Evolutionary conservation across 2,888 invertebrate genomes (phyloP).

Genomic region (Eupelmus urozonus): DNA sequence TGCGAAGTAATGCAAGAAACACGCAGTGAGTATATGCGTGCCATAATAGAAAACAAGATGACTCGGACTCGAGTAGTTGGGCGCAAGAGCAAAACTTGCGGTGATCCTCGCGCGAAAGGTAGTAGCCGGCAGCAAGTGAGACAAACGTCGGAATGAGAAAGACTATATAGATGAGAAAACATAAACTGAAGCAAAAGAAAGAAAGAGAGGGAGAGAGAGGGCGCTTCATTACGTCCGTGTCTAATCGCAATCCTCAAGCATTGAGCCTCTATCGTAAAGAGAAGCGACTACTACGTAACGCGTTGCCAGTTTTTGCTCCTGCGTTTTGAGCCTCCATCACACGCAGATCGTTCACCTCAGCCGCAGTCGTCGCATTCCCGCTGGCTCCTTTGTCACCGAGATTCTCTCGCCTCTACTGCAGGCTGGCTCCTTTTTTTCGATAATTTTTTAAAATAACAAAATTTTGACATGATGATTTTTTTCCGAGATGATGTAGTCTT

Average conservation of each 20-base stretch:
- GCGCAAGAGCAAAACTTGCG: slow-evolving; percentile 41
- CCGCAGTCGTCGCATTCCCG: neutral
- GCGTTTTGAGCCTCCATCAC: slow-evolving; percentile 1
- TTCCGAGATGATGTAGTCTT: no score
- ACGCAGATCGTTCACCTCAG: neutral
- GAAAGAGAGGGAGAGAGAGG: neutral
- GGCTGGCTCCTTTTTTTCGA: no score
- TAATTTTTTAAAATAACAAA: no score
- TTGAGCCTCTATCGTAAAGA: slow-evolving; percentile 74
- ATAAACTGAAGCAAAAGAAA: neutral
- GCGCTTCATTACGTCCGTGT: slow-evolving; percentile 76
- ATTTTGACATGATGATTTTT: no score
- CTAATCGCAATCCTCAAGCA: slow-evolving; percentile 75
- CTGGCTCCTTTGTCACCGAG: neutral
- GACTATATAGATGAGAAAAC: slow-evolving; percentile 22
- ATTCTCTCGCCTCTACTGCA: neutral
- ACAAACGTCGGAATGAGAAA: slow-evolving; percentile 54
- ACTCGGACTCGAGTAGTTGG: no score
- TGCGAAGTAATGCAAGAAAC: no score
- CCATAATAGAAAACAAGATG: no score
- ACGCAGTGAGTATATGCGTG: no score
- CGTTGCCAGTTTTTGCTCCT: slow-evolving; percentile 69
- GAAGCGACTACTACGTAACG: slow-evolving; percentile 68
- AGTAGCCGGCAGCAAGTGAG: slow-evolving; percentile 26
- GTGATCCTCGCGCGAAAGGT: slow-evolving; percentile 31